These are phyloP conservation scores for Idris sp. DNA, from an alignment of 1,140 invertebrate species.

Conservation along the genomic window DNA sequence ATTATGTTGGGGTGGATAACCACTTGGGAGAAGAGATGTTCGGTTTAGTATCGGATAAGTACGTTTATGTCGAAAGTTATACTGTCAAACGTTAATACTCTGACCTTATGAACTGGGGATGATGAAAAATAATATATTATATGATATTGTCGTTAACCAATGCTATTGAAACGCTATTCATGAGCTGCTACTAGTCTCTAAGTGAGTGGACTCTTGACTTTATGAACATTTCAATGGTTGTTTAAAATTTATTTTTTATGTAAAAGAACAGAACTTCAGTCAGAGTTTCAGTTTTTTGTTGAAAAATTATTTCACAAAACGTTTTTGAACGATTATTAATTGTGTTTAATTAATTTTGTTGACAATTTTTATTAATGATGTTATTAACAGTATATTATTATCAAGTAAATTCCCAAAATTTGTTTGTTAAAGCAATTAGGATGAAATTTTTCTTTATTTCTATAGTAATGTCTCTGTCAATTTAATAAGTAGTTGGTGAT, in stretches of 20 bases:
- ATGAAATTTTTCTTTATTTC: too few relatives aligned
- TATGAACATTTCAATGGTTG: conserved; percentile 4
- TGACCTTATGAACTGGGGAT: conserved; percentile 9
- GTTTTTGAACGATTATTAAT: too few relatives aligned
- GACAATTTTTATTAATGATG: too few relatives aligned
- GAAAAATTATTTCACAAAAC: too few relatives aligned
- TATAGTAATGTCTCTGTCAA: too few relatives aligned
- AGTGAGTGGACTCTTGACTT: background rate
- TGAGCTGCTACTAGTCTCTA: background rate
- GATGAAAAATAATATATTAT: conserved; percentile 50
- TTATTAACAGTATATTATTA: too few relatives aligned
- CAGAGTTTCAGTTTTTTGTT: too few relatives aligned
- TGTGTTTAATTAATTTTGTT: too few relatives aligned
- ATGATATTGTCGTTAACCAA: conserved; percentile 27
- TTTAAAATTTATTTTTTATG: conserved; percentile 8
- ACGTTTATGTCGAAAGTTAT: conserved; percentile 42
- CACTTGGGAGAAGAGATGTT: conserved; percentile 44
- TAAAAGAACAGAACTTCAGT: background rate
- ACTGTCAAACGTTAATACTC: conserved; percentile 34
- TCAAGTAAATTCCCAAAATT: too few relatives aligned
- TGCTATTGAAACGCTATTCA: conserved; percentile 7
- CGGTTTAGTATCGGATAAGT: conserved; percentile 46
- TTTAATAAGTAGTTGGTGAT: too few relatives aligned
- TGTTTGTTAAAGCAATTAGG: too few relatives aligned
- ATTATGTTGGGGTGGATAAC: conserved; percentile 62